These are phyloP conservation scores for Chroicocephalus ridibundus DNA, from an alignment of 2,113 vertebrate genomes.

Conservation along the genomic window DNA sequence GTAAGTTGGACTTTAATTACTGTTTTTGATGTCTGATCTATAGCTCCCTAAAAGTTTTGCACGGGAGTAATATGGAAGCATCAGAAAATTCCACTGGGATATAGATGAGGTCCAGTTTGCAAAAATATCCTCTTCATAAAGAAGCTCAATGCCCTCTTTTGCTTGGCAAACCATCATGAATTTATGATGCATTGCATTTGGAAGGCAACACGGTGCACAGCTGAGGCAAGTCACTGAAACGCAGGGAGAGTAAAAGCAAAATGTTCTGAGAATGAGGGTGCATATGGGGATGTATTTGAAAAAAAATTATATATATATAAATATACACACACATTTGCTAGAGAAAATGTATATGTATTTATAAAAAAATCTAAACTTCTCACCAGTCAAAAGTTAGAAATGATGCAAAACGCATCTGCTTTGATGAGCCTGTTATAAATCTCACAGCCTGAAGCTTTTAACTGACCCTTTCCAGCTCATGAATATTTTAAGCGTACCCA, in stretches of 20 bases:
- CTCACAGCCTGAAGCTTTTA: constrained; percentile 57
- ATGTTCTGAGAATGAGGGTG: constrained; percentile 66
- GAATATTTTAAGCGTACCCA: constrained; percentile 52
- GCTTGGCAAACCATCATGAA: constrained; percentile 71
- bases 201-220: constrained; percentile 71
- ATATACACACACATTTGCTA: constrained; percentile 70
- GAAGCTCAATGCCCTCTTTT: constrained; percentile 70
- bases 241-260: constrained; percentile 58
- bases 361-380: constrained; percentile 65
- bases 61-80: constrained; percentile 70
- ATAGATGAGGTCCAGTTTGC: constrained; percentile 74
- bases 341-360: constrained; percentile 62
- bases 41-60: constrained; percentile 75
- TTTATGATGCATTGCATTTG: constrained; percentile 74
- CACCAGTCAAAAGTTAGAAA: constrained; percentile 65
- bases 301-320: constrained; percentile 62
- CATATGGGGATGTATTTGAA: constrained; percentile 69
- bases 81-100: constrained; percentile 79
- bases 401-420: constrained; percentile 66
- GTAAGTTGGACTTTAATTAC: constrained; percentile 71
- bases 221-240: constrained; percentile 68
- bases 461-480: constrained; percentile 62
- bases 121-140: constrained; percentile 76
- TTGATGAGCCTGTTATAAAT: constrained; percentile 60
- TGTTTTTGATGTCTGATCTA: constrained; percentile 75